phyloP scores from a whole-genome alignment of 2,888 invertebrate species.

The Hemaris fuciformis region DNA sequence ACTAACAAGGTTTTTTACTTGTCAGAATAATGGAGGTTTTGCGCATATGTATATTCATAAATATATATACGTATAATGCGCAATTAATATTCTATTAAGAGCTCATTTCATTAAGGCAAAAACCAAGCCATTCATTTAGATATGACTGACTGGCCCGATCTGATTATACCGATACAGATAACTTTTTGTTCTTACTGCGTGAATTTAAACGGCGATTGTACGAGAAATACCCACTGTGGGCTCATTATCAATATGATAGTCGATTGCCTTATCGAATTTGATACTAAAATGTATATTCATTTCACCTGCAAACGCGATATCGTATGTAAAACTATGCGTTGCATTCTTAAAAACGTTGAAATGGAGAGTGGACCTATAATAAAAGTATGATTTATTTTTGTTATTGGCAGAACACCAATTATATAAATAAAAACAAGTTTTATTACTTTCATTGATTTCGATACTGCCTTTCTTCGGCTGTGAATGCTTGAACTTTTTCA shows the following conservation, averaged over 20 bases:
- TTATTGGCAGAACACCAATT: not conserved
- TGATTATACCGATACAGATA: not conserved
- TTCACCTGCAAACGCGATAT: not conserved
- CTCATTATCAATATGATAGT: not conserved
- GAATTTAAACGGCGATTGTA: not conserved
- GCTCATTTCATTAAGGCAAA: not conserved
- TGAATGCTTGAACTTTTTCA: not conserved
- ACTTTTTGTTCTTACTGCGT: not conserved
- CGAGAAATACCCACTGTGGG: not conserved
- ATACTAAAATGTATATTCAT: not conserved
- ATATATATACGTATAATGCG: not conserved
- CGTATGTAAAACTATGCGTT: not conserved
- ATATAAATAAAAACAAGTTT: constrained; percentile 5
- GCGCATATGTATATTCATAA: too few relatives aligned
- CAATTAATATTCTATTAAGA: not conserved
- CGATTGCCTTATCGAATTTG: not conserved
- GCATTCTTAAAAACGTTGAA: not conserved
- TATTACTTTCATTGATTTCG: constrained; percentile 7
- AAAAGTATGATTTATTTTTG: not conserved
- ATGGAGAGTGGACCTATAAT: not conserved
- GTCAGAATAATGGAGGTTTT: not conserved
- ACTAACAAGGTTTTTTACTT: not conserved
- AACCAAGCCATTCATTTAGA: not conserved
- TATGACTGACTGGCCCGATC: not conserved
- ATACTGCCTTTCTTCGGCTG: not conserved